Evolutionary conservation across 2,113 vertebrate species (phyloP).

Genomic region (Formicarius rufipectus): DNA sequence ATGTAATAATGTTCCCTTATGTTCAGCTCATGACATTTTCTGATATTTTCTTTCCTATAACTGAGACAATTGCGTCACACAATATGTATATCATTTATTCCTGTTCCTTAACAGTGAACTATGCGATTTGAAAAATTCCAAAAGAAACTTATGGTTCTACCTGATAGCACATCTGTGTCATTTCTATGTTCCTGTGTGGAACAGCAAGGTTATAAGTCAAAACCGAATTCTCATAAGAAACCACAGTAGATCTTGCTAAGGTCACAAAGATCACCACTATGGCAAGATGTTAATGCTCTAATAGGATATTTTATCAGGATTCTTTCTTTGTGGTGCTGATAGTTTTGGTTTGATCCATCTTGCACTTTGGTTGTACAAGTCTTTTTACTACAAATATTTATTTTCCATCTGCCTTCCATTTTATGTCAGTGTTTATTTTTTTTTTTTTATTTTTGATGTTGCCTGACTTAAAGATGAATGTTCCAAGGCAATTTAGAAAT

Average conservation of each 20-base stretch:
- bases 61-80: background rate
- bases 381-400: background rate
- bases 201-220: background rate
- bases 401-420: background rate
- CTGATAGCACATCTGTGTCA: background rate
- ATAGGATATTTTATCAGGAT: background rate
- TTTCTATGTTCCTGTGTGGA: background rate
- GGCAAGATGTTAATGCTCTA: background rate
- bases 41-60: background rate
- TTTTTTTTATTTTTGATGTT: background rate
- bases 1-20: background rate
- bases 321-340: background rate
- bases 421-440: background rate
- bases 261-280: background rate
- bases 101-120: background rate
- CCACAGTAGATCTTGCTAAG: background rate
- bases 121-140: background rate
- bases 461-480: background rate
- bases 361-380: background rate
- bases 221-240: background rate
- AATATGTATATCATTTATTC: background rate
- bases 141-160: background rate
- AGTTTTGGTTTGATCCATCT: background rate
- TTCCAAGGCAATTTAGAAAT: background rate
- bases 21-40: background rate